Percentiles rank a stretch among this genome's conserved stretches.
Conservation (phyloP, 2,888 invertebrate species). For the Cheilosia pagana region DNA sequence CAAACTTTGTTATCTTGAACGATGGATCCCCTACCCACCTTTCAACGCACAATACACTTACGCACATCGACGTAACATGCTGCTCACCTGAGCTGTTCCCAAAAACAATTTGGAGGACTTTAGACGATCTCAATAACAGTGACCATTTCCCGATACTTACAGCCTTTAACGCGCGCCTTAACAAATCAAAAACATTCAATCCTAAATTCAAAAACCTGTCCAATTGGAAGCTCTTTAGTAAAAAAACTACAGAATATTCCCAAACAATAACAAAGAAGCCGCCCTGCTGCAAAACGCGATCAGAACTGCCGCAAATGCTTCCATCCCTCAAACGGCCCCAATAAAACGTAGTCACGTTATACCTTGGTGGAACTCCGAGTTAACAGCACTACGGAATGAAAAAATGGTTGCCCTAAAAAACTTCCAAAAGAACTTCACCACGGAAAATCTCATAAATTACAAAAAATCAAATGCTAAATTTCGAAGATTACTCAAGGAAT, state of each 20-base stretch:
- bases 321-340: conserved; percentile 7
- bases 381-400: background rate
- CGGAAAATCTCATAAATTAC: background rate
- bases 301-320: conserved; percentile 4
- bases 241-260: background rate
- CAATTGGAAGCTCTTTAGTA: background rate
- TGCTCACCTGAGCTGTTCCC: conserved; percentile 33
- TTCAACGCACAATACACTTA: conserved; percentile 39
- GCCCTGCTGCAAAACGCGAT: background rate
- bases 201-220: conserved; percentile 23
- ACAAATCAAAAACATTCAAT: background rate
- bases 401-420: conserved; percentile 15
- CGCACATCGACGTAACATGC: conserved; percentile 36
- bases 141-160: conserved; percentile 43
- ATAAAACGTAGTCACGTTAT: background rate
- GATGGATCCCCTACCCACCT: conserved; percentile 24
- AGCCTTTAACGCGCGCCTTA: background rate
- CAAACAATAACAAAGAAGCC: conserved; percentile 17
- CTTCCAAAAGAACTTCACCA: conserved; percentile 4
- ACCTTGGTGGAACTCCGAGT: background rate
- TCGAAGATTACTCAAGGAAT: conserved; percentile 10
- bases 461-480: conserved; percentile 27
- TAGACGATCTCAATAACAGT: conserved; percentile 39
- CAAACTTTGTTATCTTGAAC: conserved; percentile 9
- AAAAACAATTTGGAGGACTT: conserved; percentile 21